phyloP scores from a whole-genome alignment of 2,113 vertebrate species.

The Cynopterus brachyotis region DNA sequence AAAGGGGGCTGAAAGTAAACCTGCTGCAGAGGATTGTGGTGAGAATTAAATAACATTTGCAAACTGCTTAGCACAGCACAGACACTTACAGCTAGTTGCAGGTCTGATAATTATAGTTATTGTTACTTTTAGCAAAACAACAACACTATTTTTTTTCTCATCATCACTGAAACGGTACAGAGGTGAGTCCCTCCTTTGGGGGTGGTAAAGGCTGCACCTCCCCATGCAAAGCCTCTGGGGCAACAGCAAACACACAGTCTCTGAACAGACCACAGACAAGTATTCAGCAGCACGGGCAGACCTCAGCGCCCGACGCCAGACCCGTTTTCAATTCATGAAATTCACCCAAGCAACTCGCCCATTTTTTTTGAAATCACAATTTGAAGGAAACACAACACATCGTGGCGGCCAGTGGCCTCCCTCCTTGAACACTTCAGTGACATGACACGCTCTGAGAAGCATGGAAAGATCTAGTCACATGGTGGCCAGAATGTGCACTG shows the following conservation, averaged over 20 bases:
- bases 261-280: neutral
- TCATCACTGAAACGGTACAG: neutral
- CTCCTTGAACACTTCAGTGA: neutral
- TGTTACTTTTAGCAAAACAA: neutral
- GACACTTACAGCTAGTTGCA: neutral
- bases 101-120: neutral
- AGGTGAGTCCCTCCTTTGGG: neutral
- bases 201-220: too few relatives aligned
- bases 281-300: too few relatives aligned
- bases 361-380: neutral
- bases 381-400: neutral
- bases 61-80: neutral
- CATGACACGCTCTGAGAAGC: neutral
- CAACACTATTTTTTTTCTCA: neutral
- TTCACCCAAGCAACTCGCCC: neutral
- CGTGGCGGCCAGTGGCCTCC: neutral
- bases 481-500: neutral
- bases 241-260: neutral
- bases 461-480: rapidly evolving
- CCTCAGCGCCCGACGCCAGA: neutral
- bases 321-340: neutral
- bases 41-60: neutral
- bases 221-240: neutral
- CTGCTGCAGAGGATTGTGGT: neutral
- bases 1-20: neutral